Percentiles rank a stretch among this genome's conserved stretches.
These are phyloP conservation scores for Littorina saxatilis DNA, from an alignment of 1,140 invertebrate genomes.

Conservation along the genomic window DNA sequence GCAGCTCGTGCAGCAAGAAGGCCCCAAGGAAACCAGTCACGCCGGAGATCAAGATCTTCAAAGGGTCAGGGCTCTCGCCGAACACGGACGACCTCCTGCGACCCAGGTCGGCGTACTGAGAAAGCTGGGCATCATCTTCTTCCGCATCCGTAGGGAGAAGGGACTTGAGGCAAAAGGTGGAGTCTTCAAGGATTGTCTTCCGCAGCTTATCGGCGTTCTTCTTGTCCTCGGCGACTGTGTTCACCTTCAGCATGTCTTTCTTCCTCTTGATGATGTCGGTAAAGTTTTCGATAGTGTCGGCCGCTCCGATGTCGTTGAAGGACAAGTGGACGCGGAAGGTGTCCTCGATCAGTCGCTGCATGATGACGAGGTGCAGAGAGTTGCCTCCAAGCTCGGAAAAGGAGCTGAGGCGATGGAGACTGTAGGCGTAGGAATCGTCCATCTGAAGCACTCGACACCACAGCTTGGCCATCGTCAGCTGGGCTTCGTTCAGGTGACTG, in stretches of 20 bases:
- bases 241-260: conserved; percentile 28
- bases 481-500: conserved; percentile 56
- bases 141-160: neutral
- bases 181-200: conserved; percentile 49
- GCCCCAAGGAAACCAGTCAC: conserved; percentile 61
- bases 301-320: conserved; percentile 57
- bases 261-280: conserved; percentile 52
- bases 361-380: conserved; percentile 56
- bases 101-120: neutral
- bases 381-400: conserved; percentile 59
- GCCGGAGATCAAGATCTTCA: conserved; percentile 56
- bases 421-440: conserved; percentile 45
- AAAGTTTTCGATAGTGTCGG: conserved; percentile 60
- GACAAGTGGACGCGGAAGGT: conserved; percentile 46
- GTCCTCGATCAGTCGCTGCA: conserved; percentile 54
- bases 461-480: conserved; percentile 50
- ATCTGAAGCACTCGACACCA: conserved; percentile 55
- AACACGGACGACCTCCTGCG: neutral
- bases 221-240: conserved; percentile 23
- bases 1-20: conserved; percentile 52
- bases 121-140: too few relatives aligned
- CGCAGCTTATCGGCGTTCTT: conserved; percentile 25
- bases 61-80: conserved; percentile 36
- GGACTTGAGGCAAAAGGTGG: conserved; percentile 27
- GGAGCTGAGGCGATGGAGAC: conserved; percentile 52